Evolutionary conservation across 1,140 invertebrate genomes (phyloP).

Genomic region (Doryteuthis pealeii): DNA sequence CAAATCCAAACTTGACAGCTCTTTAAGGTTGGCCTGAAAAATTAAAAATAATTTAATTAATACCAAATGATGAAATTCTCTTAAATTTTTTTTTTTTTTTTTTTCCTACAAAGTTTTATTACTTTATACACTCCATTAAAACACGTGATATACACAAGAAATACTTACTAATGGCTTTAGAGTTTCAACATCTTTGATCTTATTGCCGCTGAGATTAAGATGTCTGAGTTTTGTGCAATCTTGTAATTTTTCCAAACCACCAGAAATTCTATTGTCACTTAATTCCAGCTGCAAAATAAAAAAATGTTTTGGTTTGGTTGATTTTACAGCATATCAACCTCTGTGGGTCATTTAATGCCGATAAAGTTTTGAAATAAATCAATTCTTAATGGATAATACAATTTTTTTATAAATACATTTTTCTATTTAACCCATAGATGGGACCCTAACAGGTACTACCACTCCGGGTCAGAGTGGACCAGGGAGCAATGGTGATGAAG

Average conservation of each 20-base stretch:
- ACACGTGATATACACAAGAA: neutral
- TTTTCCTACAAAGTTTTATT: no score
- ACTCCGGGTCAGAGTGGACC: no score
- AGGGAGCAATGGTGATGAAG: no score
- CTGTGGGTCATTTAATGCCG: no score
- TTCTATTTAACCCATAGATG: no score
- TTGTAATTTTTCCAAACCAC: constrained; percentile 81
- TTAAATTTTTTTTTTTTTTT: no score
- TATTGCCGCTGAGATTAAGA: constrained; percentile 94
- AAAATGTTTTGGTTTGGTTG: no score
- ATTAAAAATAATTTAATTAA: constrained; percentile 3
- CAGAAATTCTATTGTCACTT: constrained; percentile 86
- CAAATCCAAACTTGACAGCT: constrained; percentile 86
- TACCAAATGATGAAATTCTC: neutral
- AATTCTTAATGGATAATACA: no score
- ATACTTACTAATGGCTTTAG: constrained; percentile 80
- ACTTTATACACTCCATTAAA: neutral
- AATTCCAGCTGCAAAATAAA: constrained; percentile 70
- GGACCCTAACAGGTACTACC: no score
- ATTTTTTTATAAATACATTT: no score
- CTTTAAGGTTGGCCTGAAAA: constrained; percentile 75
- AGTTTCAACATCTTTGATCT: constrained; percentile 91
- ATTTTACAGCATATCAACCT: no score
- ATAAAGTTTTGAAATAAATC: no score
- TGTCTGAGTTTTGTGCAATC: constrained; percentile 87